Evolutionary conservation across 2,797 vertebrate genomes (phyloP).

Genomic region (Anolis apletophallus): DNA sequence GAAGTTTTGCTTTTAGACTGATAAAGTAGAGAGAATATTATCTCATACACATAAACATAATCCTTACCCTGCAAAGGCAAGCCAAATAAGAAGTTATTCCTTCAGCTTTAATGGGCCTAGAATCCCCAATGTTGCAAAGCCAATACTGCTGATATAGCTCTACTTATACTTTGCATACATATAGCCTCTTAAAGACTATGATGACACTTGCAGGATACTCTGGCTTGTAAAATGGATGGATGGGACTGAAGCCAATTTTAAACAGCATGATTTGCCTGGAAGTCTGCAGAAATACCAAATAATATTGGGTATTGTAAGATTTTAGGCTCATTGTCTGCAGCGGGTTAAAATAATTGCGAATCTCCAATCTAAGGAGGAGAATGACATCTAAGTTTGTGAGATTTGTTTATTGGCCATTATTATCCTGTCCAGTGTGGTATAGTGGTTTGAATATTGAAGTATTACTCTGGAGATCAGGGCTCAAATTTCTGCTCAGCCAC

Average conservation of each 20-base stretch:
- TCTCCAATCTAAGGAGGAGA: no score
- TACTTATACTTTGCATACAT: background rate
- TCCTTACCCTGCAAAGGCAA: background rate
- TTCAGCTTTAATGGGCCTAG: no score
- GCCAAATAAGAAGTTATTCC: background rate
- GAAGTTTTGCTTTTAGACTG: background rate
- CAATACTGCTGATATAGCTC: background rate
- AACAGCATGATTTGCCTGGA: background rate
- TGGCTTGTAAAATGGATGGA: background rate
- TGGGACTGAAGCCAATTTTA: background rate
- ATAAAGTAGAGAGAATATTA: no score
- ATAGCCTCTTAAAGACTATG: background rate
- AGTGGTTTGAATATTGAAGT: no score
- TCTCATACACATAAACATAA: background rate
- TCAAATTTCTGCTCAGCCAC: no score
- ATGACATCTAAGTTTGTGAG: no score
- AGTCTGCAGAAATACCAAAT: background rate
- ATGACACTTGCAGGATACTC: background rate
- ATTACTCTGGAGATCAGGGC: no score
- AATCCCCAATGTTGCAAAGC: background rate
- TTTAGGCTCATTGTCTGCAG: background rate
- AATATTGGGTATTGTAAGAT: background rate
- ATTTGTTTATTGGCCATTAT: no score
- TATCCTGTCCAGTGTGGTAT: no score
- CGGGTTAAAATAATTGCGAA: no score